These are phyloP conservation scores for Charaxes varanes DNA, from an alignment of 1,140 invertebrate genomes.

Conservation along the genomic window DNA sequence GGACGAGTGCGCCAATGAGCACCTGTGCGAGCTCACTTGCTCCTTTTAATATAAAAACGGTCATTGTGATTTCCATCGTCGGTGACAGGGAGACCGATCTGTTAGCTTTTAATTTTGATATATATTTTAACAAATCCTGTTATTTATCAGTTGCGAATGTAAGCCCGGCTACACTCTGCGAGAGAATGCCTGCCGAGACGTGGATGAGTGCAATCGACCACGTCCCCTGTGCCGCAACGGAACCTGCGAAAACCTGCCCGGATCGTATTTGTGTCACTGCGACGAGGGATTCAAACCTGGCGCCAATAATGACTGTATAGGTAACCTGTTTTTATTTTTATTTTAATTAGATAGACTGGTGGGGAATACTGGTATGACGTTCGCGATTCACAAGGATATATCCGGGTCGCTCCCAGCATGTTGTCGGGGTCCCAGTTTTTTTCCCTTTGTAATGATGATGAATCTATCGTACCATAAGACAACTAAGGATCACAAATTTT, in stretches of 20 bases:
- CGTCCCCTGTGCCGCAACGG: conserved; percentile 84
- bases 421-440: no score
- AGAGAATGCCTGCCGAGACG: conserved; percentile 82
- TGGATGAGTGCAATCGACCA: conserved; percentile 83
- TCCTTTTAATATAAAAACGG: no score
- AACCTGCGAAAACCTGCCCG: conserved; percentile 86
- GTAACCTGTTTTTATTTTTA: conserved; percentile 68
- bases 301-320: conserved; percentile 89
- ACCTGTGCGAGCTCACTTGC: conserved; percentile 86
- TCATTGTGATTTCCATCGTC: no score
- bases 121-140: background rate
- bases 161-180: conserved; percentile 82
- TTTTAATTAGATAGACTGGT: no score
- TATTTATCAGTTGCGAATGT: conserved; percentile 80
- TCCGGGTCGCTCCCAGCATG: no score
- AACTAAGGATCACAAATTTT: no score
- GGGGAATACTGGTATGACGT: no score
- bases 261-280: conserved; percentile 87
- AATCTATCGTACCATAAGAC: no score
- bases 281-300: conserved; percentile 87
- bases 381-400: no score
- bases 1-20: conserved; percentile 82
- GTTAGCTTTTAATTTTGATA: no score
- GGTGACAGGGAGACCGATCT: no score
- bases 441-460: no score